Conservation (phyloP, 2,113 vertebrate genomes). For the Chrysochloris asiatica region DNA sequence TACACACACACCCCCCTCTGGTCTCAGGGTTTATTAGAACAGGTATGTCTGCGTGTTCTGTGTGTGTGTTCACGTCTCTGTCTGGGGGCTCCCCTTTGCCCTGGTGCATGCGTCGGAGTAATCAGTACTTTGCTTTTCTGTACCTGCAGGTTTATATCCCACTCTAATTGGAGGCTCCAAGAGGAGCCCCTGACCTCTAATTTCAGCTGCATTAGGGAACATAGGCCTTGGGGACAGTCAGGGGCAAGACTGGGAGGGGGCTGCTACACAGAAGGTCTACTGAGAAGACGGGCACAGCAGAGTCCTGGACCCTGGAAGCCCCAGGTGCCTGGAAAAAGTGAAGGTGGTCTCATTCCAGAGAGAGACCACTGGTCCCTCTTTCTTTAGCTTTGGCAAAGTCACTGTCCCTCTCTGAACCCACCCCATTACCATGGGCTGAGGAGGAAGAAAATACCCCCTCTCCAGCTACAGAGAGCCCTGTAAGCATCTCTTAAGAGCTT, state of each 20-base stretch:
- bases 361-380: neutral
- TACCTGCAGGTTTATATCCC: neutral
- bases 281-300: neutral
- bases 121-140: neutral
- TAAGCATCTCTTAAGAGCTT: slow-evolving; percentile 7
- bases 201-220: neutral
- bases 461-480: neutral
- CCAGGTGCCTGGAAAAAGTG: neutral
- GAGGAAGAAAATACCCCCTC: neutral
- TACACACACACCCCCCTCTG: neutral
- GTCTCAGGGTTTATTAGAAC: neutral
- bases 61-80: neutral
- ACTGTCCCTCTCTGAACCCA: neutral
- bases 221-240: neutral
- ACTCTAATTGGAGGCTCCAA: neutral
- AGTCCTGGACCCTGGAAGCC: neutral
- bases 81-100: neutral
- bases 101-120: neutral
- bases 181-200: neutral
- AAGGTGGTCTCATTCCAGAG: neutral
- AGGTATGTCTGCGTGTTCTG: neutral
- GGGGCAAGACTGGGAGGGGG: neutral
- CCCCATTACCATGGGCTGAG: neutral
- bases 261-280: neutral
- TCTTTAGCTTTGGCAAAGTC: neutral